These are phyloP conservation scores for Drosophila crucigera DNA, from an alignment of 2,888 invertebrate genomes.

Conservation along the genomic window DNA sequence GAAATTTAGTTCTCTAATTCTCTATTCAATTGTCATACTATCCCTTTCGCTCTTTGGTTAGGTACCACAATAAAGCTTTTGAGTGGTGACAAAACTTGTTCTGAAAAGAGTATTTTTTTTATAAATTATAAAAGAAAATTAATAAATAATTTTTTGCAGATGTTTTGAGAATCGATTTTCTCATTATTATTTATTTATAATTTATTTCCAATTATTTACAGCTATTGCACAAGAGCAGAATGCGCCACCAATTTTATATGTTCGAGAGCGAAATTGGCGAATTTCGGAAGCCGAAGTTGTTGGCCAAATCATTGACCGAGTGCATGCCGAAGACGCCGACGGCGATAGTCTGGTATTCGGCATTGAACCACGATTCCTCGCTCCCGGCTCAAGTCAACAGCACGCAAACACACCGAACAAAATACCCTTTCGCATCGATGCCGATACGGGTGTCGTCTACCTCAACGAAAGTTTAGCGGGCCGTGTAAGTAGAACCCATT, in stretches of 20 bases:
- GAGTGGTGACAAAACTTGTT: background rate
- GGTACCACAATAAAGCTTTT: background rate
- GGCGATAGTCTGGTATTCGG: conserved; percentile 89
- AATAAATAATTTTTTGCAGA: background rate
- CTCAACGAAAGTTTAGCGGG: conserved; percentile 92
- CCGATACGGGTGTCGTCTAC: conserved; percentile 90
- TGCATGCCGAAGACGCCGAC: conserved; percentile 89
- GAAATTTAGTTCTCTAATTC: background rate
- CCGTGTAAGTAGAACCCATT: conserved; percentile 87
- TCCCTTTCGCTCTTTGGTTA: background rate
- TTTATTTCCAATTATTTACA: conserved; percentile 44
- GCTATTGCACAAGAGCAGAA: conserved; percentile 75
- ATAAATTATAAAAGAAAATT: background rate
- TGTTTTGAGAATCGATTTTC: background rate
- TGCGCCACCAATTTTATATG: conserved; percentile 89
- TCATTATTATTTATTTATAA: too few species aligned
- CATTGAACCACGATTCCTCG: conserved; percentile 87
- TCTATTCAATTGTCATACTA: background rate
- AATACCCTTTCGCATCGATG: conserved; percentile 92
- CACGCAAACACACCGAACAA: conserved; percentile 60
- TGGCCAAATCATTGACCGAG: conserved; percentile 90
- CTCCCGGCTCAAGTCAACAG: conserved; percentile 50
- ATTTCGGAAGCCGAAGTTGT: conserved; percentile 90
- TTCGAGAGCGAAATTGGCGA: conserved; percentile 91
- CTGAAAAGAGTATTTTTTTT: background rate